A percentile compares a stretch with the other conserved stretches of the same genome.
Conservation (phyloP, 2,797 vertebrate genomes). For the Enteromius viviparus region DNA sequence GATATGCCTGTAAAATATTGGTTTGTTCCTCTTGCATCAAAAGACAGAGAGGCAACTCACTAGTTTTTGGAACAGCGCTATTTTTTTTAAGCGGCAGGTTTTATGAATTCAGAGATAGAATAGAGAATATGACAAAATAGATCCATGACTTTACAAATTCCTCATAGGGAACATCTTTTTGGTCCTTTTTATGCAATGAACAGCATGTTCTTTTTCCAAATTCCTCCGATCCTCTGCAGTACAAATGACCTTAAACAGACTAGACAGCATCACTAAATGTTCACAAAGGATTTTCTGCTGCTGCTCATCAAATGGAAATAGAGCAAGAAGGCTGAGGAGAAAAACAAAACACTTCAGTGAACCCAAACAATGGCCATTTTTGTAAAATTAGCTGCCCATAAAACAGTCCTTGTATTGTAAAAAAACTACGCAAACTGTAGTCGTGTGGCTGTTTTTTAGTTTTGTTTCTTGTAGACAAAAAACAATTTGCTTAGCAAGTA, state of each 20-base stretch:
- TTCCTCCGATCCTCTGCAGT: slow-evolving; percentile 68
- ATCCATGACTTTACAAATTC: slow-evolving; percentile 77
- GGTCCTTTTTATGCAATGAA: slow-evolving; percentile 65
- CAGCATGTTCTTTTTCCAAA: slow-evolving; percentile 76
- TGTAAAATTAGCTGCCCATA: slow-evolving; percentile 82
- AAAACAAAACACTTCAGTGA: slow-evolving; percentile 6
- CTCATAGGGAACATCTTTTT: slow-evolving; percentile 79
- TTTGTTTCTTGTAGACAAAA: slow-evolving; percentile 65
- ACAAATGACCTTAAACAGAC: slow-evolving; percentile 74
- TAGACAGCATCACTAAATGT: slow-evolving; percentile 79
- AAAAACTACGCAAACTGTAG: slow-evolving; percentile 69
- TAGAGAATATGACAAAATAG: slow-evolving; percentile 46
- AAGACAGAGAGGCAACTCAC: background rate
- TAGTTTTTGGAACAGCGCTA: background rate
- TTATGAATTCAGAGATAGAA: slow-evolving; percentile 67
- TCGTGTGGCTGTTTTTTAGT: slow-evolving; percentile 70
- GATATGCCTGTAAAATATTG: background rate
- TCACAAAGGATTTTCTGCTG: slow-evolving; percentile 73
- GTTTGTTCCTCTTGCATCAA: background rate
- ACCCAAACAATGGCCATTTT: slow-evolving; percentile 66
- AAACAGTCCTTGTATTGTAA: slow-evolving; percentile 73
- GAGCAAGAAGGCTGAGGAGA: slow-evolving; percentile 65
- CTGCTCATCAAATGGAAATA: slow-evolving; percentile 65
- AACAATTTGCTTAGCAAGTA: slow-evolving; percentile 78
- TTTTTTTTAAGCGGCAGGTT: slow-evolving; percentile 78